A percentile compares a stretch with the other conserved stretches of the same genome.
Evolutionary conservation across 2,797 vertebrate species (phyloP).

Genomic region (Nannoperca australis): DNA sequence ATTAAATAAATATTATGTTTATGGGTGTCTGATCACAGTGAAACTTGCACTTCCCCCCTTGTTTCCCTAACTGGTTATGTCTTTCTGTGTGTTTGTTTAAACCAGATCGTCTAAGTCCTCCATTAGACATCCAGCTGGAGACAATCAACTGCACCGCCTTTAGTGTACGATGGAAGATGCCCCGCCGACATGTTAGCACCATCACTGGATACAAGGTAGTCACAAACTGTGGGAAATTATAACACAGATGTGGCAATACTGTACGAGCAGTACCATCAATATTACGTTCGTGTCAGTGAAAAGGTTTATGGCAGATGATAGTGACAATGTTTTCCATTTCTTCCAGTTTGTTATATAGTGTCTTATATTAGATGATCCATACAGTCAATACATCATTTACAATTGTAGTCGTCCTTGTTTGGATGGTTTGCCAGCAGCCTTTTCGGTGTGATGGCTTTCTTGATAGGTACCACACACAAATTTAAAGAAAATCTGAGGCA

Average conservation of each 20-base stretch:
- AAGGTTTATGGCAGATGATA: neutral
- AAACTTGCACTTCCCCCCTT: neutral
- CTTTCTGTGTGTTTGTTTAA: constrained; percentile 41
- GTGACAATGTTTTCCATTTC: neutral
- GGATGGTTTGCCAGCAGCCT: neutral
- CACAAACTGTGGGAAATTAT: neutral
- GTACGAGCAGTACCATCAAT: neutral
- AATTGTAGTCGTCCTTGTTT: neutral
- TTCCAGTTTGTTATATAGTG: neutral
- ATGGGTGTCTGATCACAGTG: neutral
- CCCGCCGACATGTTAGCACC: constrained; percentile 86
- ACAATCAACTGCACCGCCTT: constrained; percentile 93
- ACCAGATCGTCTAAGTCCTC: constrained; percentile 91
- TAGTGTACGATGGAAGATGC: constrained; percentile 93
- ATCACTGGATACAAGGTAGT: constrained; percentile 92
- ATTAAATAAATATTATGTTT: neutral
- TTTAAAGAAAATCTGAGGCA: neutral
- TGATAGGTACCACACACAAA: neutral
- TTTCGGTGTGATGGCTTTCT: constrained; percentile 8
- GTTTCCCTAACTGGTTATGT: constrained; percentile 6
- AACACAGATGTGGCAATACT: neutral
- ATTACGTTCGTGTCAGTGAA: neutral
- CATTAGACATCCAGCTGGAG: constrained; percentile 89
- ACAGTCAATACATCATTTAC: neutral
- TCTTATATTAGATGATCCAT: neutral